Conservation (phyloP, 2,113 vertebrate species). For the Semnopithecus entellus region DNA sequence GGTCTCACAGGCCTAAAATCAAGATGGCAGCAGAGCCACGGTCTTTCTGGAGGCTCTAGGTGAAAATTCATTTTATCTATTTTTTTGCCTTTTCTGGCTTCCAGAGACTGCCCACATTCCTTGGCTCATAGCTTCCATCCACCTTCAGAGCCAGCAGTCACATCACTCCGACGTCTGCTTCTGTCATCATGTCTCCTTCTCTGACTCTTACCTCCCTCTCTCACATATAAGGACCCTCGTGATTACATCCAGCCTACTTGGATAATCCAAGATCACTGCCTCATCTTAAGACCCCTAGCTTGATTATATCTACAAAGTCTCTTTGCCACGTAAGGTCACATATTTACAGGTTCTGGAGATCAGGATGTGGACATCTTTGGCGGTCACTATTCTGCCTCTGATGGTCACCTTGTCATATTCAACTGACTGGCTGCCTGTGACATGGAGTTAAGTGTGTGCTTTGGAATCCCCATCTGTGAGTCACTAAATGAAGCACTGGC, state of each 20-base stretch:
- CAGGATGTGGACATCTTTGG: not conserved
- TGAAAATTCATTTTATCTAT: not conserved
- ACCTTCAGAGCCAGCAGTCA: not conserved
- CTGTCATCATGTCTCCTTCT: not conserved
- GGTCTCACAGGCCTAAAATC: not conserved
- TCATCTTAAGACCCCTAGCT: not conserved
- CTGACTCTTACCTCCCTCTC: not conserved
- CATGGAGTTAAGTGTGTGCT: not conserved
- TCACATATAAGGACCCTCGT: not conserved
- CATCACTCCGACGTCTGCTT: not conserved
- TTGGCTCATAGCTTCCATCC: not conserved
- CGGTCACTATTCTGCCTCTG: not conserved
- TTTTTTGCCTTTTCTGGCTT: not conserved
- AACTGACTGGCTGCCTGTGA: not conserved
- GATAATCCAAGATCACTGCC: not conserved
- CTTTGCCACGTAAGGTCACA: not conserved
- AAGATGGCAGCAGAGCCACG: not conserved
- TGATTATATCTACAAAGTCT: not conserved
- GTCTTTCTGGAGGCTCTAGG: not conserved
- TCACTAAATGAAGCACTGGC: not conserved
- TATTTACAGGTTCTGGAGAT: not conserved
- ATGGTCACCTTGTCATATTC: not conserved
- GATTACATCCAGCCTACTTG: not conserved
- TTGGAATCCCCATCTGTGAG: rapidly evolving
- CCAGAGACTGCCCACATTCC: not conserved